Base-by-base conservation (phyloP, 2,888 invertebrate species). In the Colletes collaris region DNA sequence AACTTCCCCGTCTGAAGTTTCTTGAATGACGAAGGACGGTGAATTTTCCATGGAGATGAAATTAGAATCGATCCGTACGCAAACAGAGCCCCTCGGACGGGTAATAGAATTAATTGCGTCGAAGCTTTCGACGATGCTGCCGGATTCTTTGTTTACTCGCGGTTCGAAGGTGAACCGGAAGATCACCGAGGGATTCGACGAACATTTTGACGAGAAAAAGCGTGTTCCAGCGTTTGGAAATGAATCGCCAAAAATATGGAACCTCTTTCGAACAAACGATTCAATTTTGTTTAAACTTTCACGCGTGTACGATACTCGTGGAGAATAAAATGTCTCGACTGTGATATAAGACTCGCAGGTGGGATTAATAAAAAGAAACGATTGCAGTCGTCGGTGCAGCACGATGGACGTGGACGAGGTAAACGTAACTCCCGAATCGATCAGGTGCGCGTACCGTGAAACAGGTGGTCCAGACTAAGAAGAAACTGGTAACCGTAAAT, bases 41-140 rank as follows among this genome's bases (percentile, higher is more conserved):
- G 84, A 84, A 84, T 84, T 84, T 81, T 84, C 79, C 76, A 84
- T 79, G 79, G 16, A 67, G 65, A 66, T 72, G 72, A 78, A 84
- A 84, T 81, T 84, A 81, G 76, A 81, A 84, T 84, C 84, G 84
- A 84, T 81, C 75, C 67, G 11, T 27, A 35, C 16, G 76, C 70
- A 37, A 64, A 73, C 60, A 52, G 55, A 49, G 46, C n/a, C 19
- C n/a, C 16, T 4, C 37, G 7, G 37, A 53, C 16, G 27, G 53
- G 46, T 52, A 55, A 55, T 78, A 44, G 40, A 64, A 65, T 53
- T 68, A 66, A 76, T 40, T 19, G 46, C 35, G 35, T n/a, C 66
- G 62, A 46, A 27, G 46, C 60, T 60, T 46, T 3, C 60, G 60
- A 11, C 60, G 40, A 46, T 60, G 60, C 60, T 8, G 19, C 6